Percentiles rank a stretch among this genome's conserved stretches.
These are phyloP conservation scores for Orchesellides sinensis DNA, from an alignment of 2,888 invertebrate species.

Conservation along the genomic window DNA sequence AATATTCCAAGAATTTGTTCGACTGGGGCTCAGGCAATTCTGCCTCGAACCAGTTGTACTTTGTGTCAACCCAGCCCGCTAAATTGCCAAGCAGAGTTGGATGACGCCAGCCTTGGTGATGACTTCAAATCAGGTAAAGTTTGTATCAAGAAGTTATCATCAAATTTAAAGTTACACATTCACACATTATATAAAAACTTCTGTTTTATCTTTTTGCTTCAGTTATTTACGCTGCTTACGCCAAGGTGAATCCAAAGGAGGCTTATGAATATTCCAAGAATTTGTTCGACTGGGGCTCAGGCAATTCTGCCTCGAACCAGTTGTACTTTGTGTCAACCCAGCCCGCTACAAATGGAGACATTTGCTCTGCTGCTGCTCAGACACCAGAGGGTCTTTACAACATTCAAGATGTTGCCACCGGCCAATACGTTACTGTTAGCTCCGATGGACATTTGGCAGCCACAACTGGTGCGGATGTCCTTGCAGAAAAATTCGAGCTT, in stretches of 20 bases:
- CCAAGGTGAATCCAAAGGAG: conserved; percentile 67
- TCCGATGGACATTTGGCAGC: conserved; percentile 45
- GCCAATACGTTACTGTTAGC: conserved; percentile 47
- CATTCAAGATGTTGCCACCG: conserved; percentile 66
- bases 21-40: conserved; percentile 70
- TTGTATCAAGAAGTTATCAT: neutral
- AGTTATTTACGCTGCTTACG: conserved; percentile 67
- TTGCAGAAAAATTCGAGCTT: conserved; percentile 66
- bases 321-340: conserved; percentile 71
- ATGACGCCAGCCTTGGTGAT: conserved; percentile 62
- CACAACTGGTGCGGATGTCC: conserved; percentile 58
- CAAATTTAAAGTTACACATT: neutral
- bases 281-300: conserved; percentile 70
- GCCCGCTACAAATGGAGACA: conserved; percentile 42
- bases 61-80: conserved; percentile 68
- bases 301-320: conserved; percentile 71
- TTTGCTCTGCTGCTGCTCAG: conserved; percentile 56
- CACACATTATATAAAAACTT: too few relatives aligned
- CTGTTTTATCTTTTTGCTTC: too few relatives aligned
- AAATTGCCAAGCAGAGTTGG: conserved; percentile 63
- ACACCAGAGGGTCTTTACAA: conserved; percentile 68
- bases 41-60: conserved; percentile 69
- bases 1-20: conserved; percentile 50
- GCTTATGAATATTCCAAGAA: conserved; percentile 61
- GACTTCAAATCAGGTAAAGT: conserved; percentile 65